Percentiles rank a stretch among this genome's conserved stretches.
Conservation (phyloP, 1,140 invertebrate genomes). For the Zophobas morio region DNA sequence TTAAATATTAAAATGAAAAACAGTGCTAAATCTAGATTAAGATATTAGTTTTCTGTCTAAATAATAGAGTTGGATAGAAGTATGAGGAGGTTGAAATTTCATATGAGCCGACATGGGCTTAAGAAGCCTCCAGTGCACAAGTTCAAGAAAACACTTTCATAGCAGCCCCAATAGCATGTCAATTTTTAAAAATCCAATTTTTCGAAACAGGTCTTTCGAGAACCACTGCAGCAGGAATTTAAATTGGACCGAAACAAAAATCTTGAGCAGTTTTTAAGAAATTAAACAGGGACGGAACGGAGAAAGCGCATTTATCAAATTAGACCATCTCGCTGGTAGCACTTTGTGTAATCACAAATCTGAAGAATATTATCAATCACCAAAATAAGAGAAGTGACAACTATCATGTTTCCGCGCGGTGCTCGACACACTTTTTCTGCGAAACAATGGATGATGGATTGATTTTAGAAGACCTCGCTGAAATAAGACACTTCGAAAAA, state of each 20-base stretch:
- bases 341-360: slow-evolving; percentile 23
- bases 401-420: background rate
- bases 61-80: no score
- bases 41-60: no score
- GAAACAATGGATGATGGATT: slow-evolving; percentile 32
- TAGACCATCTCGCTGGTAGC: background rate
- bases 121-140: no score
- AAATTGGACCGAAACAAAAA: slow-evolving; percentile 11
- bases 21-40: no score
- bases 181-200: slow-evolving; percentile 38
- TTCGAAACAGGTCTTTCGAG: slow-evolving; percentile 10
- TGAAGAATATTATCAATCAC: slow-evolving; percentile 2
- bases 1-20: no score
- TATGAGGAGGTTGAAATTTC: no score
- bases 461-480: slow-evolving; percentile 14
- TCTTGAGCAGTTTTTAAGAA: slow-evolving; percentile 1
- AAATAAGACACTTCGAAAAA: slow-evolving; percentile 23
- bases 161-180: background rate
- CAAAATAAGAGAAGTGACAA: slow-evolving; percentile 2
- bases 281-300: background rate
- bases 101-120: no score
- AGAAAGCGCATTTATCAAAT: slow-evolving; percentile 23
- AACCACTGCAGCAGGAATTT: slow-evolving; percentile 3
- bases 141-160: no score
- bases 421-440: slow-evolving; percentile 1